phyloP scores from a whole-genome alignment of 2,797 vertebrate species.

The Eulemur rubriventer region DNA sequence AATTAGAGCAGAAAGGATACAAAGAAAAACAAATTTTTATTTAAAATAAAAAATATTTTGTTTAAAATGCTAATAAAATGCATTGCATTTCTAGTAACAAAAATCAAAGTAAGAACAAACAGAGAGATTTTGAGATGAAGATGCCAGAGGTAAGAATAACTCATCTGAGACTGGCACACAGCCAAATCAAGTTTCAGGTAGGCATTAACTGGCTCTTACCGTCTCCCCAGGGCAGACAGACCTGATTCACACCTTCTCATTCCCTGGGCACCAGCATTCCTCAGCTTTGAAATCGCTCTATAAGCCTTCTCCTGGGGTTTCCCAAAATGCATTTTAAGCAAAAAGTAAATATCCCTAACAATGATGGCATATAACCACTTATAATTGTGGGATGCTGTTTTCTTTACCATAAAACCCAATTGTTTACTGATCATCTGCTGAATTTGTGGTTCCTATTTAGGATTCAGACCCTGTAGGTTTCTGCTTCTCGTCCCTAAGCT shows the following conservation, averaged over 20 bases:
- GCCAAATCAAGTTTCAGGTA: neutral
- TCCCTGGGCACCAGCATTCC: neutral
- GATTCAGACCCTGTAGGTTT: neutral
- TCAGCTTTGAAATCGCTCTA: neutral
- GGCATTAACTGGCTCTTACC: neutral
- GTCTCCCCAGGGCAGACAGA: neutral
- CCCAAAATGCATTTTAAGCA: neutral
- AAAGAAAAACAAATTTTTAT: neutral
- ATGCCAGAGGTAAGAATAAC: neutral
- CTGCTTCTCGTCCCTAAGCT: neutral
- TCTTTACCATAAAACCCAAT: neutral
- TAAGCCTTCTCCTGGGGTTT: neutral
- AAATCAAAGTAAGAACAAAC: neutral
- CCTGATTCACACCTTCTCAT: neutral
- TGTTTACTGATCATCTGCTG: neutral
- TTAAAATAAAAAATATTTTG: neutral
- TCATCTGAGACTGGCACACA: neutral
- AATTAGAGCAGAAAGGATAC: neutral
- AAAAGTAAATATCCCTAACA: neutral
- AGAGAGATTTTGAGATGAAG: neutral
- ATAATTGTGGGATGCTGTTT: neutral
- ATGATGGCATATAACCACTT: neutral
- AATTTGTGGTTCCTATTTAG: neutral
- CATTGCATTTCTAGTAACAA: neutral
- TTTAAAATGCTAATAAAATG: slow-evolving; percentile 39